phyloP scores from a whole-genome alignment of 2,797 vertebrate species.

The Bucorvus abyssinicus region DNA sequence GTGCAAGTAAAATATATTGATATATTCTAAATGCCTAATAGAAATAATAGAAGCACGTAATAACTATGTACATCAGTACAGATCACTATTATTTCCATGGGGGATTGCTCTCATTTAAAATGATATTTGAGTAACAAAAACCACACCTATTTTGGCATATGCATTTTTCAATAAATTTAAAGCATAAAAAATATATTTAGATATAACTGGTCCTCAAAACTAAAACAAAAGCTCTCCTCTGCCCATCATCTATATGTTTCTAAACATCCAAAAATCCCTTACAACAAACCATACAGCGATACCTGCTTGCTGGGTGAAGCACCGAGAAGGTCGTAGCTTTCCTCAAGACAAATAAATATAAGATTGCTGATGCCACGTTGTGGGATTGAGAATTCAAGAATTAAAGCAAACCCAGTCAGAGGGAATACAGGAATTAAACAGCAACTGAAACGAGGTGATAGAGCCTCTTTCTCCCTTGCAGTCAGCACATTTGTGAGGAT shows the following conservation, averaged over 20 bases:
- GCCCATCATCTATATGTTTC: background rate
- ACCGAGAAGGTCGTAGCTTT: background rate
- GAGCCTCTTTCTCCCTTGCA: background rate
- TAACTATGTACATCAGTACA: background rate
- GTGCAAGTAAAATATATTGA: background rate
- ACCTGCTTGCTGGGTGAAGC: background rate
- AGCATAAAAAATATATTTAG: background rate
- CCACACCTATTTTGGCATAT: background rate
- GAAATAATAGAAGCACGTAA: background rate
- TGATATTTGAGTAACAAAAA: background rate
- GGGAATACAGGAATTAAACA: background rate
- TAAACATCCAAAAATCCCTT: background rate
- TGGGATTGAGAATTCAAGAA: background rate
- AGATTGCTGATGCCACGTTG: background rate
- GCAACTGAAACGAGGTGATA: background rate
- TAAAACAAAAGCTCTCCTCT: background rate
- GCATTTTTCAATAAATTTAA: background rate
- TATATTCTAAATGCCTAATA: background rate
- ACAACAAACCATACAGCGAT: background rate
- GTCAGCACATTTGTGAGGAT: background rate
- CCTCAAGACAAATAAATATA: background rate
- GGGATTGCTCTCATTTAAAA: background rate
- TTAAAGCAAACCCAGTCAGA: background rate
- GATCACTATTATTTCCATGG: background rate
- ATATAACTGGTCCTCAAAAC: background rate